Evolutionary conservation across 2,888 invertebrate species (phyloP), one percentile per base, ranked within the genome.

Genomic region (Ennomos fuscantarius): DNA sequence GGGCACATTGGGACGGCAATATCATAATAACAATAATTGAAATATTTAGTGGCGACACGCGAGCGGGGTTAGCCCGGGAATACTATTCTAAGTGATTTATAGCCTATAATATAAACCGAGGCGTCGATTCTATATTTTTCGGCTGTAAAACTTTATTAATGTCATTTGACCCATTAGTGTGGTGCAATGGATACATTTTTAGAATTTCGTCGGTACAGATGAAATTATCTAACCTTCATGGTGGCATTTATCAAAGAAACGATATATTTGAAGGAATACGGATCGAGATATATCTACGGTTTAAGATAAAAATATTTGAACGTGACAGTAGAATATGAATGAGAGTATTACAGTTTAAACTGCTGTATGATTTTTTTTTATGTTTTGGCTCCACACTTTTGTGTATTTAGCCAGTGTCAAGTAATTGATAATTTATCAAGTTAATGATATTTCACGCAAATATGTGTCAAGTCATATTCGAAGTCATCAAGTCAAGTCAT

Each of bases 1-100:
- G 74, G 72, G 70, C 69, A 69, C 65, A 68, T 66, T 66, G 72
- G 69, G 73, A 64, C 67, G 69, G 70, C 72, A 72, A 82, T 84
- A 82, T 79, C 74, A 75, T 84, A 78, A 83, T 81, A 79, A 81
- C 75, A 79, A 82, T 84, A 82, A 86, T 86, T 86, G 85, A 84
- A 79, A 84, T 86, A 84, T 86, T 85, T 81, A 81, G 79, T 78
- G 79, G 78, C 68, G 83, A 80, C 84, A 84, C 81, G 82, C 83
- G 82, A 73, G 71, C 76, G 64, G 71, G 75, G 73, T 76, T 74
- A 76, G 73, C 73, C 73, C 70, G 71, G 72, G 70, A 55, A 74
- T 78, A 71, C 69, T 68, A 71, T 69, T 65, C 63, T 65, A 66
- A 48, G 63, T 75, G 79, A 79, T 79, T 78, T 79, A 79, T 69